Evolutionary conservation across 2,888 invertebrate species (phyloP).

Genomic region (Pristionchus exspectatus): DNA sequence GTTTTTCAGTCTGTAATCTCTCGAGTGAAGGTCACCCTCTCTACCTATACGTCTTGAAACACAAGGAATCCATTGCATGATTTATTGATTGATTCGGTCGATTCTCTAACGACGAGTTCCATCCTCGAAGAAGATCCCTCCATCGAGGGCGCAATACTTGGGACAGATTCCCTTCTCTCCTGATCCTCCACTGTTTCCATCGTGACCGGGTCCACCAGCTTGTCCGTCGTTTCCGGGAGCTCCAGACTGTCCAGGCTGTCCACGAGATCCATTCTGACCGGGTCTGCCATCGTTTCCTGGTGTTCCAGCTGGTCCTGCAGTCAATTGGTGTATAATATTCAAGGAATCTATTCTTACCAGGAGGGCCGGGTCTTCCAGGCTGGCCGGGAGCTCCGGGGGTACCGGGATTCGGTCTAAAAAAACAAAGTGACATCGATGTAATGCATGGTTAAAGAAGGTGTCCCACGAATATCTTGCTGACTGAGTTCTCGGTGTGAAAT

Average conservation of each 20-base stretch:
- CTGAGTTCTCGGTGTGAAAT: no score
- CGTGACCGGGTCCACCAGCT: neutral
- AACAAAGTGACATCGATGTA: no score
- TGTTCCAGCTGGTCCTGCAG: conserved; percentile 25
- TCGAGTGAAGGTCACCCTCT: conserved; percentile 23
- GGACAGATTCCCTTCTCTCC: conserved; percentile 55
- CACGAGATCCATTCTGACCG: conserved; percentile 33
- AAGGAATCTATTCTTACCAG: neutral
- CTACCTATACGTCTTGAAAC: neutral
- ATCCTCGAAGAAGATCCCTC: conserved; percentile 55
- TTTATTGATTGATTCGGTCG: neutral
- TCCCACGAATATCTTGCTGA: no score
- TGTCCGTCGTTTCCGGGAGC: conserved; percentile 39
- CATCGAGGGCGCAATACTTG: conserved; percentile 53
- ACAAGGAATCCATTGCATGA: conserved; percentile 9
- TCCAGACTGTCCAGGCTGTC: conserved; percentile 34
- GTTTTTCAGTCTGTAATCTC: conserved; percentile 33
- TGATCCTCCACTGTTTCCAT: conserved; percentile 46
- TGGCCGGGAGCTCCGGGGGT: neutral
- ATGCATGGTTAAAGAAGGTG: no score
- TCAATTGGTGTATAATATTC: neutral
- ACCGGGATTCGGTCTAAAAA: conserved; percentile 23
- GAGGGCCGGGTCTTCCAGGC: neutral
- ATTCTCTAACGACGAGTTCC: conserved; percentile 51
- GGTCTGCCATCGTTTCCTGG: conserved; percentile 47